Evolutionary conservation across 2,113 vertebrate species (phyloP).

Genomic region (Camelus dromedarius): DNA sequence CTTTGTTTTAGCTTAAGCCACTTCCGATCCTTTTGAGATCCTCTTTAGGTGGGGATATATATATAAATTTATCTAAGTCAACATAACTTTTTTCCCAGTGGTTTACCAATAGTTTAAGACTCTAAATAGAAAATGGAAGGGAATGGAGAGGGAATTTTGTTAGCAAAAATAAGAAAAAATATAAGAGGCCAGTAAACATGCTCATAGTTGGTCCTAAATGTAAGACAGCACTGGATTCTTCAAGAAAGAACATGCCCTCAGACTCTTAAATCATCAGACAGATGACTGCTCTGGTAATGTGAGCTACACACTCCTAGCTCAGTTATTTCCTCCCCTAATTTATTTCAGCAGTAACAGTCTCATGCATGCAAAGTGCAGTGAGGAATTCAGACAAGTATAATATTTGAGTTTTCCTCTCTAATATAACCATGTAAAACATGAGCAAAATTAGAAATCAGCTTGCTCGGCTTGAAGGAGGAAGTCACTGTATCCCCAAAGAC

Average conservation of each 20-base stretch:
- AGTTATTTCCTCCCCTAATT: background rate
- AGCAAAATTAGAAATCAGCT: background rate
- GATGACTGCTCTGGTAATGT: background rate
- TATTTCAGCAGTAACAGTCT: background rate
- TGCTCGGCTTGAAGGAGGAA: background rate
- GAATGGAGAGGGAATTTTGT: background rate
- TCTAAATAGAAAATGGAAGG: background rate
- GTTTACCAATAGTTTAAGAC: background rate
- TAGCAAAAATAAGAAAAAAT: slow-evolving; percentile 4
- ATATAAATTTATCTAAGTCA: background rate
- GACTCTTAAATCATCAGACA: background rate
- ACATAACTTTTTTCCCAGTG: background rate
- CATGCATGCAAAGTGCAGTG: background rate
- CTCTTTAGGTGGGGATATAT: background rate
- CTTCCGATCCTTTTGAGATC: background rate
- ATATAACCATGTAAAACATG: background rate
- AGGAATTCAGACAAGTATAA: background rate
- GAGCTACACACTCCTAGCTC: background rate
- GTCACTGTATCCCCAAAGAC: background rate
- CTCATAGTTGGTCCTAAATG: background rate
- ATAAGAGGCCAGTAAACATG: background rate
- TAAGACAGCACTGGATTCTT: background rate
- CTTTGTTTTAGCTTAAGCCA: background rate
- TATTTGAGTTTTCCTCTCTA: background rate
- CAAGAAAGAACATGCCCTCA: background rate